Evolutionary conservation across 2,797 vertebrate species (phyloP), one percentile per base, ranked within the genome.

Genomic region (Acestrorhynchus altus): DNA sequence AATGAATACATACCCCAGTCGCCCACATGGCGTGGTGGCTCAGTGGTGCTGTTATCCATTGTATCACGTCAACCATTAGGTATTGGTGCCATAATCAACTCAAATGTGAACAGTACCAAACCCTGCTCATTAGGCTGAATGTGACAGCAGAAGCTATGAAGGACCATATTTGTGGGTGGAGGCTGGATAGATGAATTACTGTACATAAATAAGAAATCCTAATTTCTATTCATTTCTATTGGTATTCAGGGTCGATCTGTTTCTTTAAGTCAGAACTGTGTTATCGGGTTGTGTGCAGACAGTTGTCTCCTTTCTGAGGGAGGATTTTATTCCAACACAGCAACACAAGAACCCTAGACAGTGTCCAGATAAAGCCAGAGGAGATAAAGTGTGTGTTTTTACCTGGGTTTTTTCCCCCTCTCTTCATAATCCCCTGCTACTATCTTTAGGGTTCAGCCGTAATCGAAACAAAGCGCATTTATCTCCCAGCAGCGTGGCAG

Each of bases 401-500:
- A n/a, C 1, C 24, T 77, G 47, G 49, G 18, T 46, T 49, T 26
- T 40, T 31, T 56, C n/a, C 52, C n/a, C 60, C 28, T 52, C 11
- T 52, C 28, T 66, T 80, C 40, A 83, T 81, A 79, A 81, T 79
- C 77, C 76, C 22, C 24, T 52, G 16, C 26, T 76, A 52, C 76
- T 83, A 79, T 83, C 73, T 81, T 57, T 65, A 54, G 76, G 67
- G 76, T 65, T n/a, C 54, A 76, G 46, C 64, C 57, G n/a, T 76
- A 81, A 85, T 83, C 64, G 72, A 81, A 85, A 78, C 76, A 83
- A 83, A 83, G 60, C 68, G 82, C 77, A 57, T 84, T 82, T 82
- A 82, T 82, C 77, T 74, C 61, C 20, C 18, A 44, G 35, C 22
- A 77, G 68, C 61, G 64, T 74, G 64, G 57, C 54, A 71, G 47